Base-by-base conservation (phyloP, 2,113 vertebrate species). In the Perognathus longimembris region DNA sequence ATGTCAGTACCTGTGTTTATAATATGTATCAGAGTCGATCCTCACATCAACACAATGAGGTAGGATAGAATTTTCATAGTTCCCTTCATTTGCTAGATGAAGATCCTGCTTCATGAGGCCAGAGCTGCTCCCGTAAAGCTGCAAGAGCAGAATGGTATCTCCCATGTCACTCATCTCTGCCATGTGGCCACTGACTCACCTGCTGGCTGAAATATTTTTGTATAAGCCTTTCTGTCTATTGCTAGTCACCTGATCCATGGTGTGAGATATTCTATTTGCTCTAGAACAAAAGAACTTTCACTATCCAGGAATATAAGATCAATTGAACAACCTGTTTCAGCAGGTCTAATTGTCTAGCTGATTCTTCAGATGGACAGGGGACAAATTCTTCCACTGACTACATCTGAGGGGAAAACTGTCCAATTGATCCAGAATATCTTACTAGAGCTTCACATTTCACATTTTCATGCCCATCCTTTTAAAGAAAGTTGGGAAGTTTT, bases 61-160 rank as follows among this genome's bases (percentile, higher is more conserved):
- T 28, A 34, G 26, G 38, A 38, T 78, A n/a, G 34, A 50, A 67
- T 34, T 9, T 36, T 20, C 61, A 8, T 8, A 30, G 63, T 20
- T 50, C 36, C 54, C 54, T 45, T 59, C 3, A 1, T 61, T 38
- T 69, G n/a, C n/a, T 30, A 89, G 54, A 30, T 7, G 59, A 79
- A 32, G 45, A 79, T 28, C 34, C 50, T 12, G 70, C 30, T 17
- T 73, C 21, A 2, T 10, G 21, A 73, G 70, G 34, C 11, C 1
- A 45, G 42, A 78, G 59, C 45, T 40, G n/a, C 57, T 45, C 3
- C 17, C 38, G 7, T 54, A 40, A 21, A 34, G 8, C 57, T 69
- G 26, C 0, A 7, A 17, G 12, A 18, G 21, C 32, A 50, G 32
- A 34, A 54, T 59, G 45, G 50, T 22, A 0, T 3, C 2, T 28